phyloP scores from a whole-genome alignment of 2,113 vertebrate species.

The Isurus oxyrinchus region DNA sequence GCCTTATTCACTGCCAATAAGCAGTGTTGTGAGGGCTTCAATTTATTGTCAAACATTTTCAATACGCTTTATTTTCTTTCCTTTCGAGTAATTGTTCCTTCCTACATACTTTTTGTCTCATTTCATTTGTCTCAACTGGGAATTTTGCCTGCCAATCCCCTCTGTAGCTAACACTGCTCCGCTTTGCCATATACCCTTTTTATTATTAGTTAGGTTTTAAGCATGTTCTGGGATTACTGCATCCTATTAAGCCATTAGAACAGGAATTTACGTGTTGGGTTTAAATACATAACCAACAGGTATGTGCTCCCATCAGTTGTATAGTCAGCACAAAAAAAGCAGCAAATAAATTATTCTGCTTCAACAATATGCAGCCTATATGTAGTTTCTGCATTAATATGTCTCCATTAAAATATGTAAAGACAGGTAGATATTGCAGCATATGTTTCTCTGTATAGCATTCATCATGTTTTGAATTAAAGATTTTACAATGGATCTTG shows the following conservation, averaged over 20 bases:
- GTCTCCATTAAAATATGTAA: not conserved
- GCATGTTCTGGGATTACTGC: not conserved
- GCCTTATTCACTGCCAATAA: too few relatives aligned
- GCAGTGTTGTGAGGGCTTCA: too few relatives aligned
- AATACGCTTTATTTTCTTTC: not conserved
- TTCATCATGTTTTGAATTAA: not conserved
- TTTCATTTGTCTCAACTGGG: not conserved
- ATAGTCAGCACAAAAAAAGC: not conserved
- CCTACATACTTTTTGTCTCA: not conserved
- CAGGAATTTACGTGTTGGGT: not conserved
- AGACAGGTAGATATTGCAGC: not conserved
- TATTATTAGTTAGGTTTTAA: not conserved
- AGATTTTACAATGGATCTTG: not conserved
- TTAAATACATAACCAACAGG: not conserved
- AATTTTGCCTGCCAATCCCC: not conserved
- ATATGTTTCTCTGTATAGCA: not conserved
- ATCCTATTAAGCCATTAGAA: not conserved
- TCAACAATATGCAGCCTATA: not conserved
- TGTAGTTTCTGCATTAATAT: not conserved
- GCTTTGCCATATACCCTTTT: not conserved
- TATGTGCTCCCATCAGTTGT: not conserved
- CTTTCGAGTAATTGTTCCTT: not conserved
- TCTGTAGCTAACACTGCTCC: not conserved
- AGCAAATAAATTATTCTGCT: not conserved
- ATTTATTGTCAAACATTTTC: not conserved